Evolutionary conservation across 1,140 invertebrate species (phyloP), one percentile per base, ranked within the genome.

Genomic region (Hirudo medicinalis): DNA sequence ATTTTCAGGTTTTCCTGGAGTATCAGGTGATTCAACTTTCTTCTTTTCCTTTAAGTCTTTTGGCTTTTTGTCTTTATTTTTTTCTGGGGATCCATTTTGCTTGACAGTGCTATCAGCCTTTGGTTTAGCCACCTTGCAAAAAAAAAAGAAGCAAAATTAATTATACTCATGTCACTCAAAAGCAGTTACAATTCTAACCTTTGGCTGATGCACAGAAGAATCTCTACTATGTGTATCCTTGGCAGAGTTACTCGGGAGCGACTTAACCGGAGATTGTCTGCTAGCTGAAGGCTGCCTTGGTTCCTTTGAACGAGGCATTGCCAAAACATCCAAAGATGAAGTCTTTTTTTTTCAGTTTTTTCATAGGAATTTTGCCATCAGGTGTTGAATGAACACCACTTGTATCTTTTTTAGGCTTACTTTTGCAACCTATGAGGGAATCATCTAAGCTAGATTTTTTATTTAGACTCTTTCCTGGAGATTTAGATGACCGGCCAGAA

Each of bases 271-370:
- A 11, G 29, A 63, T 32, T 63, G 22, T 63, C 29, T 63, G 19
- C 22, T 32, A 4, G 57, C 57, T 11, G 57, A 32, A 3, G 57
- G 22, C 19, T 63, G 57, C 11, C 29, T 3, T 22, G 11, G 57
- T 63, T 63, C 57, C 19, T 63, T 63, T 1, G 57, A 13, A 19
- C 43, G 43, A 13, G 43, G 43, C 15, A 6, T 63, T n/a, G 57
- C 57, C 57, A 63, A 63, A 13, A 63, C 57, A n/a, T 63, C 57
- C 22, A 63, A 32, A 11, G 57, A 63, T 0, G 57, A 63, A 63
- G 57, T 63, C 29, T 63, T 63, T 63, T 63, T n/a, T 63, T 63
- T 63, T 63, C 57, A 63, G 19, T n/a, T 22, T 63, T 25, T 63
- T 63, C 22, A 22, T 32, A 13, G 22, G 57, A 63, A 63, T 13